These are phyloP conservation scores for Molorchus minor DNA, from an alignment of 2,888 invertebrate species.

Conservation along the genomic window DNA sequence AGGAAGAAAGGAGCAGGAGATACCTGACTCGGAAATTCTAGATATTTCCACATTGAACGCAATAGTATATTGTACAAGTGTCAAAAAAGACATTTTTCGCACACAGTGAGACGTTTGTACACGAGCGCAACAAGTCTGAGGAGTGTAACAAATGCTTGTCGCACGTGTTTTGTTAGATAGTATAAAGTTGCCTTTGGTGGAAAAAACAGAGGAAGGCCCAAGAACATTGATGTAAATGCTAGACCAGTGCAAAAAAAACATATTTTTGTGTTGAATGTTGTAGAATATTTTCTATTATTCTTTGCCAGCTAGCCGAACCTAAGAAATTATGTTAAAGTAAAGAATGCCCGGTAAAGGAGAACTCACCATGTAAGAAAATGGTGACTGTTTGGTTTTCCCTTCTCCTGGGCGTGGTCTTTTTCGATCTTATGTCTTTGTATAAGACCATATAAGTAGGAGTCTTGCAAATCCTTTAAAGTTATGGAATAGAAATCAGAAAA, in stretches of 20 bases:
- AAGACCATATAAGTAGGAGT: background rate
- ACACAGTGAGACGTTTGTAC: no score
- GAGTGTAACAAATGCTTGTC: no score
- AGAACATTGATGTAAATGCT: background rate
- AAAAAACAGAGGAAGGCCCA: background rate
- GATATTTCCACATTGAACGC: conserved; percentile 4
- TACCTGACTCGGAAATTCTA: conserved; percentile 9
- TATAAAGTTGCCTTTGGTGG: background rate
- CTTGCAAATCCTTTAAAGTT: background rate
- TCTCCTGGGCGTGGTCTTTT: background rate
- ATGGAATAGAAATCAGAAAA: background rate
- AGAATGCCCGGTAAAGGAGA: background rate
- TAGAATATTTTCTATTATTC: conserved; percentile 1
- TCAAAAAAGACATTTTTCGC: no score
- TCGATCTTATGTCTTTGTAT: background rate
- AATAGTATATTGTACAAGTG: no score
- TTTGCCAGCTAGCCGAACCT: background rate
- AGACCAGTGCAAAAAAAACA: no score
- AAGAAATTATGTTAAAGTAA: conserved; percentile 1
- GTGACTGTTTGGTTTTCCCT: background rate
- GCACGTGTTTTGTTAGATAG: no score
- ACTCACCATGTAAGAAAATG: background rate
- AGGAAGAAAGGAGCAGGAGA: conserved; percentile 1
- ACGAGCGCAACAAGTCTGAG: no score
- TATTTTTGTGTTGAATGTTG: no score